phyloP scores from a whole-genome alignment of 2,797 vertebrate genomes.

The Alfaro cultratus region DNA sequence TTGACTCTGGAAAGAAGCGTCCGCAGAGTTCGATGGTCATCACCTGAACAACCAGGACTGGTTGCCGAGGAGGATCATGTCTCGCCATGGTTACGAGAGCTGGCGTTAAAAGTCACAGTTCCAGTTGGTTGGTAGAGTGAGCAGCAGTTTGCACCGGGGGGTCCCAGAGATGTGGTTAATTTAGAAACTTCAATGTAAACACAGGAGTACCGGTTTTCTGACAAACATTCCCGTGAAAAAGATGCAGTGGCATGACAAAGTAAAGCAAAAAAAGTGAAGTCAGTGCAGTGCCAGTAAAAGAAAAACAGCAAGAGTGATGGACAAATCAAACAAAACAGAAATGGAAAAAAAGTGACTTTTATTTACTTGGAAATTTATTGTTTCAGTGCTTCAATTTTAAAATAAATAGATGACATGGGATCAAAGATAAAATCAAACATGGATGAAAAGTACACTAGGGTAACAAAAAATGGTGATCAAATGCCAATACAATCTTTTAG shows the following conservation, averaged over 20 bases:
- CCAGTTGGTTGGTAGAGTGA: conserved; percentile 53
- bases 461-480: conserved; percentile 78
- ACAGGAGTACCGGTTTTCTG: not conserved
- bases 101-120: conserved; percentile 48
- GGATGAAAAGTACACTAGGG: conserved; percentile 84
- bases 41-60: conserved; percentile 55
- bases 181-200: not conserved
- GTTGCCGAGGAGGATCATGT: conserved; percentile 59
- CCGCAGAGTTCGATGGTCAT: not conserved
- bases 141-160: conserved; percentile 17
- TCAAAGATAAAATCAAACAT: conserved; percentile 82
- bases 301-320: conserved; percentile 32
- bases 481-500: conserved; percentile 86
- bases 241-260: conserved; percentile 17
- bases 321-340: conserved; percentile 70
- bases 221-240: not conserved
- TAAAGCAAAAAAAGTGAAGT: not conserved
- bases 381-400: conserved; percentile 88
- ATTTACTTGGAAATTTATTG: conserved; percentile 88
- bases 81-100: conserved; percentile 58
- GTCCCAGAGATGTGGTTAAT: conserved; percentile 4
- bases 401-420: conserved; percentile 93
- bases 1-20: not conserved
- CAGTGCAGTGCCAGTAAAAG: conserved; percentile 5
- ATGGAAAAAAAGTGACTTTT: conserved; percentile 79